phyloP scores from a whole-genome alignment of 2,888 invertebrate species.

The Osedax fenrisi region DNA sequence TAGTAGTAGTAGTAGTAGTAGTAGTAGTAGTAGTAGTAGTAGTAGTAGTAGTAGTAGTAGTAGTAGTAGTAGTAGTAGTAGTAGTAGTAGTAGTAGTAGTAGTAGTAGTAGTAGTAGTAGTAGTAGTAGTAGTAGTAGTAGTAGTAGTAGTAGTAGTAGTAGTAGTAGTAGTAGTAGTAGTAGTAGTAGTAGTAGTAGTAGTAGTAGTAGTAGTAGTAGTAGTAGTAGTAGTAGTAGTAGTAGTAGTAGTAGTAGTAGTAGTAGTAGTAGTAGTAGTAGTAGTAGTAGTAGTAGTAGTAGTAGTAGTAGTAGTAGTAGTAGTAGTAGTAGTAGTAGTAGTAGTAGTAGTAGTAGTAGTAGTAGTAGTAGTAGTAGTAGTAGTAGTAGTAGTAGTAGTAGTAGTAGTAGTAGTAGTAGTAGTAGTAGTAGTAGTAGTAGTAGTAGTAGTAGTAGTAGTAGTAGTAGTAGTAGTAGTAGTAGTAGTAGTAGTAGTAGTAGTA shows the following conservation, averaged over 20 bases:
- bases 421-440: not conserved
- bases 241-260: not conserved
- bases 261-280: not conserved
- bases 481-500: not conserved
- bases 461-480: not conserved
- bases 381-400: not conserved
- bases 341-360: not conserved
- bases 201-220: not conserved
- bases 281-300: not conserved
- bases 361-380: not conserved
- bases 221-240: not conserved
- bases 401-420: not conserved
- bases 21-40: not conserved
- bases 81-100: not conserved
- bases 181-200: not conserved
- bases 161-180: not conserved
- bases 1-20: not conserved
- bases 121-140: not conserved
- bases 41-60: not conserved
- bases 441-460: constrained; percentile 2
- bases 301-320: not conserved
- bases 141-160: not conserved
- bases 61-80: not conserved
- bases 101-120: not conserved
- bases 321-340: not conserved